Evolutionary conservation across 1,140 invertebrate species (phyloP), one percentile per base, ranked within the genome.

Genomic region (Euwallacea fornicatus): DNA sequence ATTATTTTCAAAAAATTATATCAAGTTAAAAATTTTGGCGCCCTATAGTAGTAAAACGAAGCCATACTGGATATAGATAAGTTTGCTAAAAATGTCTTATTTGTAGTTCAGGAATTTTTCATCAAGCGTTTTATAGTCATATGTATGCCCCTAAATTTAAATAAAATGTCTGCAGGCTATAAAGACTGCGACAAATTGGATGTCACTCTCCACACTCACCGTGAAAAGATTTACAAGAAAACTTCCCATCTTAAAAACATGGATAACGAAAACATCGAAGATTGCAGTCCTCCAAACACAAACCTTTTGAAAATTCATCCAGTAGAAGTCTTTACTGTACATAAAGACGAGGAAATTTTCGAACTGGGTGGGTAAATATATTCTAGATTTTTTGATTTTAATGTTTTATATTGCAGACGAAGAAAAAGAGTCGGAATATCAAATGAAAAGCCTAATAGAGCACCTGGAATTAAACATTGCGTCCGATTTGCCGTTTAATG

Each of bases 141-240:
- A n/a, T n/a, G n/a, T n/a, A n/a, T n/a, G n/a, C n/a, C n/a, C n/a
- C n/a, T n/a, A n/a, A n/a, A n/a, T 4, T 4, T 33, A 33, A 33
- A 33, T 15, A 16, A 42, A 4, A 60, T 56, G 58, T 13, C 44
- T 66, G 2, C 21, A 71, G 69, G 95, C 6, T 97, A 94, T 79
- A 94, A 93, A 82, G 93, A 96, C 82, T 88, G 86, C n/a, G 86
- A 83, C 21, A 83, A 84, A 73, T 80, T 83, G 42, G 82, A 83
- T 33, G 82, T 87, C 75, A 79, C 88, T 7, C 86, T 89, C 63
- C 89, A 91, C 61, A 83, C 88, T 44, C 89, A 91, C 72, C 69
- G 69, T 0, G 78, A 79, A 71, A 80, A 76, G 58, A 54, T 75
- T 8, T 50, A 65, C 7, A 73, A 70, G 43, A 80, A 79, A 72